Evolutionary conservation across 2,888 invertebrate species (phyloP).

Genomic region (Tridacna crocea): DNA sequence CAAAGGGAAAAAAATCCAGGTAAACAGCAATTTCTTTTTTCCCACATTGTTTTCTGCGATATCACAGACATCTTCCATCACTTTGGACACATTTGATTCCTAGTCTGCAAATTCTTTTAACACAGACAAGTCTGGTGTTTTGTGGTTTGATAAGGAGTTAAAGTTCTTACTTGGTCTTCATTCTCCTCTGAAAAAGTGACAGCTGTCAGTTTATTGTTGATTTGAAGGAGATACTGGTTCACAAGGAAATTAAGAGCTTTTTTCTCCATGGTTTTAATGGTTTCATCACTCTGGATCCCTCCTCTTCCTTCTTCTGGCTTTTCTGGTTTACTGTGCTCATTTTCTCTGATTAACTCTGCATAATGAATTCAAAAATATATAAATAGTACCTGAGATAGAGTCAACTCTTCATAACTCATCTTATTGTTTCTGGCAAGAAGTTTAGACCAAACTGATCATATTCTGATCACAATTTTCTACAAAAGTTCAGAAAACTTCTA

Average conservation of each 20-base stretch:
- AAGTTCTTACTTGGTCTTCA: slow-evolving; percentile 89
- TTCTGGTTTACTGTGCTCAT: slow-evolving; percentile 70
- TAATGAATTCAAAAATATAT: not conserved
- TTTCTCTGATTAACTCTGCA: slow-evolving; percentile 60
- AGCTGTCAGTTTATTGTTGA: slow-evolving; percentile 93
- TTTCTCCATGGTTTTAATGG: slow-evolving; percentile 92
- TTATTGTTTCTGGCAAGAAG: too few species aligned
- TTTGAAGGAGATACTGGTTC: slow-evolving; percentile 92
- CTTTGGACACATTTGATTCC: too few species aligned
- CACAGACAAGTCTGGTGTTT: too few species aligned
- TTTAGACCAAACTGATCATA: not conserved
- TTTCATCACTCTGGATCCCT: slow-evolving; percentile 67
- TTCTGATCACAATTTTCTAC: not conserved
- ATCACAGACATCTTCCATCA: too few species aligned
- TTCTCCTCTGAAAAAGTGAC: slow-evolving; percentile 96
- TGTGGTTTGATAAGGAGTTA: too few species aligned
- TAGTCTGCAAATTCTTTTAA: too few species aligned
- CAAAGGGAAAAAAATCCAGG: too few species aligned
- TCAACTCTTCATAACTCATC: too few species aligned
- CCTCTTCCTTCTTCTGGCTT: slow-evolving; percentile 56
- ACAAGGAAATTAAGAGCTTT: slow-evolving; percentile 93
- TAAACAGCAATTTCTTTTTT: too few species aligned
- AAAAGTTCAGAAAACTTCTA: too few species aligned
- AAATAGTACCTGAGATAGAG: too few species aligned
- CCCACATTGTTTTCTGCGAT: too few species aligned